phyloP scores from a whole-genome alignment of 2,113 vertebrate genomes.

The cat (Felis catus) region F.catus_Fca126_mat1.0 CM031428.1:67174001-67174500 shows the following conservation, averaged over 20 bases:
- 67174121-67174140: background rate
- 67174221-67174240: background rate
- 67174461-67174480: conserved; percentile 71
- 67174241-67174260: background rate
- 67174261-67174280: background rate
- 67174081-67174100: background rate
- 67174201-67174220: background rate
- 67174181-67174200: background rate
- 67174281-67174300: background rate
- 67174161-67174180: background rate
- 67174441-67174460: conserved; percentile 59
- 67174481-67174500: conserved; percentile 65
- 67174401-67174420: conserved; percentile 23
- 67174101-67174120: background rate
- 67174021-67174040: background rate
- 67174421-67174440: conserved; percentile 16
- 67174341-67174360: conserved; percentile 61
- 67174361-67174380: conserved; percentile 28
- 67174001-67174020: background rate
- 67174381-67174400: background rate
- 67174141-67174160: background rate
- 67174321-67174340: background rate
- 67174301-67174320: background rate
- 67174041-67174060: background rate
- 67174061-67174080: background rate